These are phyloP conservation scores for Panagrolaimus sp. DNA, from an alignment of 1,140 invertebrate species.

Conservation along the genomic window DNA sequence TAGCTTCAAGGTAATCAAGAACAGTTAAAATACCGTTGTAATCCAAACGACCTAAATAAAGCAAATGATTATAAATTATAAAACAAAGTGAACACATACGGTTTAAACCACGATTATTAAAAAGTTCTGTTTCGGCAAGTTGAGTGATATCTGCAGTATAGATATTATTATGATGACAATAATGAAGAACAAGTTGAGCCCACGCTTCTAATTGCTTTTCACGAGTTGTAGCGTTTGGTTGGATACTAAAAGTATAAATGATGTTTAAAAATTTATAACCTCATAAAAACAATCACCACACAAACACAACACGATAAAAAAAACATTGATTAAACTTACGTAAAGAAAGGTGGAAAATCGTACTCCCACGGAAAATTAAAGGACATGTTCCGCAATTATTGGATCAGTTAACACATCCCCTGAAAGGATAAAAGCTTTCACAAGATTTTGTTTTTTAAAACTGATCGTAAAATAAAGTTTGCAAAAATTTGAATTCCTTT, in stretches of 20 bases:
- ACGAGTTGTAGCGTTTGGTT: slow-evolving; percentile 82
- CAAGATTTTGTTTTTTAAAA: neutral
- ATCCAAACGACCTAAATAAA: slow-evolving; percentile 69
- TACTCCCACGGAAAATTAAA: slow-evolving; percentile 72
- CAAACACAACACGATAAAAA: slow-evolving; percentile 1
- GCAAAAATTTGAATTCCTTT: too few species aligned
- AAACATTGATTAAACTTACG: slow-evolving; percentile 65
- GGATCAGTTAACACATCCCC: slow-evolving; percentile 3
- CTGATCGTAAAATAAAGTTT: too few species aligned
- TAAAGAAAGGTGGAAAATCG: slow-evolving; percentile 82
- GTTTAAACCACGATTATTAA: slow-evolving; percentile 71
- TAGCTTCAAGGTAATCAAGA: slow-evolving; percentile 73
- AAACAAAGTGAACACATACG: neutral
- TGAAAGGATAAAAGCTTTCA: slow-evolving; percentile 15
- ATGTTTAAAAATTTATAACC: neutral
- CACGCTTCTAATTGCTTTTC: slow-evolving; percentile 84
- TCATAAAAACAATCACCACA: slow-evolving; percentile 19
- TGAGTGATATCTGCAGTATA: slow-evolving; percentile 77
- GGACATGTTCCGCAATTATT: slow-evolving; percentile 8
- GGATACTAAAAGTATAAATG: slow-evolving; percentile 68
- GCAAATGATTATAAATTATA: neutral
- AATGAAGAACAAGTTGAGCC: slow-evolving; percentile 78
- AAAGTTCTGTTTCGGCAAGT: slow-evolving; percentile 71
- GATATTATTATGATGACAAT: slow-evolving; percentile 73
- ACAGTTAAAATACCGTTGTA: slow-evolving; percentile 71